Base-by-base conservation (phyloP, 2,888 invertebrate genomes). In the Apotomis turbidana region DNA sequence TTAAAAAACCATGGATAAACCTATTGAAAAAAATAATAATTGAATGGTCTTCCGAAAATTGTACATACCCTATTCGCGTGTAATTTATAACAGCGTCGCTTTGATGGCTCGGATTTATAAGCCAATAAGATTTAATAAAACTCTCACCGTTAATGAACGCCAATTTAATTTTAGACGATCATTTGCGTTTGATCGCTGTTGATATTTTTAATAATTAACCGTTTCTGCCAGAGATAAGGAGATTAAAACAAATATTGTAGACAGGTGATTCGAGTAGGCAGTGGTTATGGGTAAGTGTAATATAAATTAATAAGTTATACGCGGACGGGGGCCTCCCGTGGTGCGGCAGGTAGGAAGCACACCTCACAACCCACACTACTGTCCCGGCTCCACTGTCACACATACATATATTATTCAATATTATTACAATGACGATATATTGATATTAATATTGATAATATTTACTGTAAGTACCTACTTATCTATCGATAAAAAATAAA, bases 251-350 rank as follows among this genome's bases (percentile, higher is more conserved):
- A 91, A 91, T 87, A 89, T 78, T 85, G 83, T 86, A 88, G 91
- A 90, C 93, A 93, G 91, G 90, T 91, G 90, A 89, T 85, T 86
- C 81, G 85, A 84, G 86, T 84, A 83, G 84, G 87, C 80, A 85
- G 85, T 90, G 87, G 83, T 85, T 87, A 68, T 81, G 83, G 87
- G 84, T 85, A 87, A 85, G 85, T 86, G 89, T 89, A 90, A 90
- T 91, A 90, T 90, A 90, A 91, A 91, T 91, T 90, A 90, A 90
- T 91, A 90, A 91, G 87, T 89, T 90, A 90, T 90, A 82, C 82
- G 84, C 81, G 80, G 78, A 83, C 70, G 75, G 89, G 78, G 76
- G 84, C 81, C 92, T 91, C 83, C 91, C 81, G 81, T 90, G 74
- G 83, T 78, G 84, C 79, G 70, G 71, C 71, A 74, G 75, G 76